Evolutionary conservation across 1,140 invertebrate genomes (phyloP).

Genomic region (Dendroctonus ponderosae): DNA sequence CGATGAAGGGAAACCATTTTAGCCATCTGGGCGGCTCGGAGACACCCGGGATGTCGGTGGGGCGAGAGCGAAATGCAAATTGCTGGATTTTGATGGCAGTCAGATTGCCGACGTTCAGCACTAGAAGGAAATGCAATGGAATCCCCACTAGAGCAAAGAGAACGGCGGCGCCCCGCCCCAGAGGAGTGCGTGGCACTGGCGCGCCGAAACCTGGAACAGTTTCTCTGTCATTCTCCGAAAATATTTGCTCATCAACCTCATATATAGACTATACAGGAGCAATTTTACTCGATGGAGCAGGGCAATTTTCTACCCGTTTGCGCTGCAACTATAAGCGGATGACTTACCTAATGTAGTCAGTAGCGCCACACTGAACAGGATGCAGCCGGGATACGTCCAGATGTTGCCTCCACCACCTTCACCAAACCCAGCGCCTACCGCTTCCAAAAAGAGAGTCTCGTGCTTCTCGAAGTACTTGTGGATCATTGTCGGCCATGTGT

Average conservation of each 20-base stretch:
- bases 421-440: conserved; percentile 58
- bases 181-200: conserved; percentile 59
- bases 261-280: too few species aligned
- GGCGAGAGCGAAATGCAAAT: conserved; percentile 45
- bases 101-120: conserved; percentile 62
- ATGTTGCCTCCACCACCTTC: conserved; percentile 56
- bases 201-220: conserved; percentile 59
- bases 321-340: not conserved
- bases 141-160: conserved; percentile 61
- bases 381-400: conserved; percentile 63
- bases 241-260: too few species aligned
- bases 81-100: conserved; percentile 56
- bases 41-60: conserved; percentile 38
- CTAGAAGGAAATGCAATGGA: conserved; percentile 61
- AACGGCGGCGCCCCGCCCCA: conserved; percentile 58
- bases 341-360: conserved; percentile 60
- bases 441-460: conserved; percentile 55
- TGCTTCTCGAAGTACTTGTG: conserved; percentile 56
- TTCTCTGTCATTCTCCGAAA: too few species aligned
- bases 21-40: conserved; percentile 47
- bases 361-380: conserved; percentile 60
- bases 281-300: too few species aligned
- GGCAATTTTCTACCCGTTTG: too few species aligned
- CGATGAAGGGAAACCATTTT: conserved; percentile 52
- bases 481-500: conserved; percentile 56